Evolutionary conservation across 2,888 invertebrate species (phyloP), one percentile per base, ranked within the genome.

Genomic region (Euproctis similis): DNA sequence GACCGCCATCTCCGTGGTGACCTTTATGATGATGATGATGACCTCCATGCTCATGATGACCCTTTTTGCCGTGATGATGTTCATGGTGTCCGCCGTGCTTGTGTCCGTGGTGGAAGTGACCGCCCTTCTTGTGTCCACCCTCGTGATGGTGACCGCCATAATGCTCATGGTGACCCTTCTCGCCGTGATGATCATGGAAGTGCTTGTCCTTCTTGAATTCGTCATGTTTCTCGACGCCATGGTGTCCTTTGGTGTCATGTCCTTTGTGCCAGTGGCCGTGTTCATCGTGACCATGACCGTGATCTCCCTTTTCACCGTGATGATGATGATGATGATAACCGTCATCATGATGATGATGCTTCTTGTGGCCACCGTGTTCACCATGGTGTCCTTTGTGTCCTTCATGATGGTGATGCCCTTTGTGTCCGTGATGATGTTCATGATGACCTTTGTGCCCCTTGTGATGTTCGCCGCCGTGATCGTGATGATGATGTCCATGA

Each of bases 161-260:
- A 53, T 92, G 91, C 53, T 90, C 89, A 59, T 93, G 90, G 54
- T 89, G 89, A 1, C 91, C 92, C 40, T 88, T 88, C 39, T 91
- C 90, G 43, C 93, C 92, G 55, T 92, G 89, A 62, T 93, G 92
- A 48, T 93, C 91, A 67, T 89, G 92, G 87, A 92, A 93, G 67
- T 93, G 91, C 57, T 93, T 92, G 55, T 93, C 90, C 67, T 93
- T 93, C 61, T 92, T 91, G 80, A 88, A 92, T 70, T 93, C 93
- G 70, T 93, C 92, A 42, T 90, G 75, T 59, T 93, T 92, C 69
- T 93, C 92, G 1, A 93, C 85, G 47, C 92, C 90, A 60, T 93
- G 93, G 49, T 92, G 92, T 40, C 93, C 92, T 60, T 93, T 91
- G 39, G 92, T 93, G 65, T 89, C 90, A 73, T 93, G 92, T 1